phyloP scores from a whole-genome alignment of 2,113 vertebrate genomes.

The Lanius collurio region DNA sequence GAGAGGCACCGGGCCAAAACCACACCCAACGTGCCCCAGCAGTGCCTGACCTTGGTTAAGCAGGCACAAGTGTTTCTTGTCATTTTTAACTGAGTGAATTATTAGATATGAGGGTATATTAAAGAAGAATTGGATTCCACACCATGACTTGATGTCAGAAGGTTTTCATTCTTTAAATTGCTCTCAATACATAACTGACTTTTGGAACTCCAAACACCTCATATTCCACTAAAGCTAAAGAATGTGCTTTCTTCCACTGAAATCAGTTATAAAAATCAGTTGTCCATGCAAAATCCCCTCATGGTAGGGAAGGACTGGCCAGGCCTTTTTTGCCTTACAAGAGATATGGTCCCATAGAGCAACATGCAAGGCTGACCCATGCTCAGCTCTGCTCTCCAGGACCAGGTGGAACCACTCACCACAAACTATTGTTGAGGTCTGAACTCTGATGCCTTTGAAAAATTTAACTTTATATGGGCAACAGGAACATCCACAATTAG shows the following conservation, averaged over 20 bases:
- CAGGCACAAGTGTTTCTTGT: neutral
- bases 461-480: neutral
- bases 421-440: neutral
- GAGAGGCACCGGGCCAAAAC: neutral
- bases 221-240: neutral
- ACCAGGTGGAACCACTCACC: neutral
- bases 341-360: neutral
- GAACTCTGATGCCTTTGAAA: neutral
- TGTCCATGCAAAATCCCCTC: neutral
- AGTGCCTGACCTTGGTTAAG: neutral
- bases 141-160: neutral
- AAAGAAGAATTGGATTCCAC: neutral
- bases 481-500: neutral
- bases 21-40: fast-evolving
- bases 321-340: neutral
- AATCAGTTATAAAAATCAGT: neutral
- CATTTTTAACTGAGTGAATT: neutral
- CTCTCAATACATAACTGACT: neutral
- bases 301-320: neutral
- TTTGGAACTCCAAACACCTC: neutral
- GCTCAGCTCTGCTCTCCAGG: neutral
- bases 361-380: fast-evolving
- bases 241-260: too few species aligned
- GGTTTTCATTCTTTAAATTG: neutral
- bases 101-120: neutral